phyloP scores from a whole-genome alignment of 2,797 vertebrate genomes.

The Anguilla megastoma region DNA sequence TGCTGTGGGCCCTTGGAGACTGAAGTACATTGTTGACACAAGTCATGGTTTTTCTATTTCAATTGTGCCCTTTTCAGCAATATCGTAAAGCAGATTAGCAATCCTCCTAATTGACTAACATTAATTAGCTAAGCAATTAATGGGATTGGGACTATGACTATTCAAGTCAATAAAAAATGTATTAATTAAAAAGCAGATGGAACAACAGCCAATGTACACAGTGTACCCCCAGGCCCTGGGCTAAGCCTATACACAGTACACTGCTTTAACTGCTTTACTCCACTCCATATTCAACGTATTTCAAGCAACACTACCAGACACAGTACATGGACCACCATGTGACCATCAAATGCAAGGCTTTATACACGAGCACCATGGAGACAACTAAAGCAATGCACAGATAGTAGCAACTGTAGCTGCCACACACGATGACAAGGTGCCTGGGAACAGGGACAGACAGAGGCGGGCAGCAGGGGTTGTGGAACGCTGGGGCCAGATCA shows the following conservation, averaged over 20 bases:
- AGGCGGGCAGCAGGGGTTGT: conserved; percentile 31
- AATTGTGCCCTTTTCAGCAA: background rate
- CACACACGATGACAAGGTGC: background rate
- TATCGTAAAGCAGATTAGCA: background rate
- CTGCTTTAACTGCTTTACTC: conserved; percentile 14
- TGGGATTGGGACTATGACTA: background rate
- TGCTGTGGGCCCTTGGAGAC: conserved; percentile 5
- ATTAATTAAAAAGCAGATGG: conserved; percentile 1
- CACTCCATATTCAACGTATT: conserved; percentile 45
- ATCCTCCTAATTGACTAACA: conserved; percentile 11
- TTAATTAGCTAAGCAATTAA: background rate
- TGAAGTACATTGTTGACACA: conserved; percentile 14
- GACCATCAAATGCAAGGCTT: conserved; percentile 11
- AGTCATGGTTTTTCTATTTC: background rate
- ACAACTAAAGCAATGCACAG: background rate
- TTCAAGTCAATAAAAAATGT: background rate
- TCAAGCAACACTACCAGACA: conserved; percentile 30
- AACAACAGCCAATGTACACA: background rate
- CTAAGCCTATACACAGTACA: background rate
- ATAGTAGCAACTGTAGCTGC: conserved; percentile 14
- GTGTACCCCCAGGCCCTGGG: background rate
- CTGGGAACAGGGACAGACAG: background rate
- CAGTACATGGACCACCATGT: conserved; percentile 4
- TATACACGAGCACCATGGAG: background rate
- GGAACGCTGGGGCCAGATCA: conserved; percentile 33